A percentile compares a stretch with the other conserved stretches of the same genome.
phyloP scores from a whole-genome alignment of 2,888 invertebrate genomes.

The Lepidocyrtoides sp. region DNA sequence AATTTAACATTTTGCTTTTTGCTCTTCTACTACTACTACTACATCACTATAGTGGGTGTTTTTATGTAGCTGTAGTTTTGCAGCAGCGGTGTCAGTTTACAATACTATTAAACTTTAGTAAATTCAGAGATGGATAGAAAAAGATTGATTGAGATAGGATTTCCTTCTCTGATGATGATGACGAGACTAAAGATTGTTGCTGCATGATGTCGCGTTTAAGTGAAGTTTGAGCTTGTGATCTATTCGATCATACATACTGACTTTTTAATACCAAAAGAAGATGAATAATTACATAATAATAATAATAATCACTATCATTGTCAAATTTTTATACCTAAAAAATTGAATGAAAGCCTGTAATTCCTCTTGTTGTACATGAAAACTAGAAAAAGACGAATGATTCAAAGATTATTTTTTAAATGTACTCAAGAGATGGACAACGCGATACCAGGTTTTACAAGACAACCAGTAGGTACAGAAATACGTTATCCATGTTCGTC shows the following conservation, averaged over 20 bases:
- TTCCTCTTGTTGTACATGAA: background rate
- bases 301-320: background rate
- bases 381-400: background rate
- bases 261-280: slow-evolving; percentile 30
- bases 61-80: background rate
- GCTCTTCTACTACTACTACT: too few species aligned
- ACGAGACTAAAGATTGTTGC: too few species aligned
- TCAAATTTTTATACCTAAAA: slow-evolving; percentile 16
- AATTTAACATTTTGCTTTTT: too few species aligned
- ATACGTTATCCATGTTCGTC: background rate
- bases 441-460: background rate
- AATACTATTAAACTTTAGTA: background rate
- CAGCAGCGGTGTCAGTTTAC: too few species aligned
- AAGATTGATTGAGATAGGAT: slow-evolving; percentile 46
- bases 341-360: background rate
- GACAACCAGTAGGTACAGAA: too few species aligned
- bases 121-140: background rate
- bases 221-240: slow-evolving; percentile 38
- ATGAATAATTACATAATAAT: slow-evolving; percentile 30
- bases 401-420: too few species aligned
- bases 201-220: slow-evolving; percentile 41
- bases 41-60: too few species aligned
- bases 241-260: slow-evolving; percentile 63
- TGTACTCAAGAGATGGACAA: too few species aligned
- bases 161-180: background rate